phyloP scores from a whole-genome alignment of 1,140 invertebrate species.

The Lerema accius region DNA sequence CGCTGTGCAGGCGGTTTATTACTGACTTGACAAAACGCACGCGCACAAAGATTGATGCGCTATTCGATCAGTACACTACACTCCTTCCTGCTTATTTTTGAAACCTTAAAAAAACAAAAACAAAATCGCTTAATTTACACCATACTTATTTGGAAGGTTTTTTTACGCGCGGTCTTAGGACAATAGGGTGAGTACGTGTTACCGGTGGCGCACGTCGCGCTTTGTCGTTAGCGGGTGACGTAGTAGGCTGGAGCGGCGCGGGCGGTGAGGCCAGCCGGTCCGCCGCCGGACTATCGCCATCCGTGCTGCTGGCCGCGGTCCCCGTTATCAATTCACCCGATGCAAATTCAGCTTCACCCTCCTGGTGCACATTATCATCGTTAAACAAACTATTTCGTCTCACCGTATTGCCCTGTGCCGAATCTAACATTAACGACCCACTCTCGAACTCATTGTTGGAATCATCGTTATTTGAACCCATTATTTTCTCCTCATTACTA shows the following conservation, averaged over 20 bases:
- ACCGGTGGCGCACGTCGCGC: background rate
- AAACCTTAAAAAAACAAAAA: background rate
- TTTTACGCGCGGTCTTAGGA: background rate
- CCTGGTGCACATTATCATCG: background rate
- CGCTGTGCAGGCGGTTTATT: too few species aligned
- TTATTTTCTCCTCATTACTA: too few species aligned
- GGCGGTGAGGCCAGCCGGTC: background rate
- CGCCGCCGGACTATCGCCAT: background rate
- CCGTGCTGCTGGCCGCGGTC: background rate
- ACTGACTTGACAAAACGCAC: too few species aligned
- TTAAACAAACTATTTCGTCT: background rate
- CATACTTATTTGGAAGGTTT: background rate
- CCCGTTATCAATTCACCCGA: background rate
- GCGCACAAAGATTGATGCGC: too few species aligned
- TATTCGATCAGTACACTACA: too few species aligned
- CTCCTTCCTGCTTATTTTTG: background rate
- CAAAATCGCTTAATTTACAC: constrained; percentile 1
- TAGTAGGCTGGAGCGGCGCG: background rate
- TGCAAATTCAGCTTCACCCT: background rate
- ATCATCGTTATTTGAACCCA: background rate
- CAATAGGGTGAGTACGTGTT: too few species aligned
- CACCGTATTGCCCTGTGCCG: background rate
- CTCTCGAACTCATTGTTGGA: background rate
- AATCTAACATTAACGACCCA: background rate
- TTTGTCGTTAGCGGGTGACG: too few species aligned